phyloP scores from a whole-genome alignment of 2,888 invertebrate species.

The Oxycera nigricornis region DNA sequence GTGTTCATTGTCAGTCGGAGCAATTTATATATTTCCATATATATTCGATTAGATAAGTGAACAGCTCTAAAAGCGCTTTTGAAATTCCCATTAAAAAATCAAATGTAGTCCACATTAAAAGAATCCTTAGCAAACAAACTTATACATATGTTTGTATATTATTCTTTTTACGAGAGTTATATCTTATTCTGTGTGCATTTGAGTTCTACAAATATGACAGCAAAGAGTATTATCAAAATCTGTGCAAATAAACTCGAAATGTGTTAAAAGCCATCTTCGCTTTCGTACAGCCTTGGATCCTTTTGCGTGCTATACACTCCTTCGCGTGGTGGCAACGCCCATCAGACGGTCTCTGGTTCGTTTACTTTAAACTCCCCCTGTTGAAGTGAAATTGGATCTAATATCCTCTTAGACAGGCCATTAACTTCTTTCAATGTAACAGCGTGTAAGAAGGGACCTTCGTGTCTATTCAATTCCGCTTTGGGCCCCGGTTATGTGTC shows the following conservation, averaged over 20 bases:
- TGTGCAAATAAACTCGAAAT: constrained; percentile 10
- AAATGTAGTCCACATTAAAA: too few relatives aligned
- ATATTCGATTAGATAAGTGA: too few relatives aligned
- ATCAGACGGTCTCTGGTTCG: not conserved
- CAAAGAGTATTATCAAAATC: constrained; percentile 12
- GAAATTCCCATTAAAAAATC: too few relatives aligned
- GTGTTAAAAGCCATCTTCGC: not conserved
- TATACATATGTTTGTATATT: too few relatives aligned
- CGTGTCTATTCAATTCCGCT: not conserved
- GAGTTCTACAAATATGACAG: constrained; percentile 3
- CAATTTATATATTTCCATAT: too few relatives aligned
- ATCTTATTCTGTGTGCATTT: not conserved
- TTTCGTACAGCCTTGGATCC: not conserved
- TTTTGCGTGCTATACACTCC: not conserved
- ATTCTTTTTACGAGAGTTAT: too few relatives aligned
- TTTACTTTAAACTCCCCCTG: constrained; percentile 8
- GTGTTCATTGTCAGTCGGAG: too few relatives aligned
- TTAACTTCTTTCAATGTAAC: not conserved
- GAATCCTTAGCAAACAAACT: too few relatives aligned
- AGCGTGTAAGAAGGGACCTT: not conserved
- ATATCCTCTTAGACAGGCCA: constrained; percentile 25
- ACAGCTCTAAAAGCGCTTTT: too few relatives aligned
- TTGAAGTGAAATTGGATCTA: not conserved
- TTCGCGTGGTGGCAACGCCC: not conserved
- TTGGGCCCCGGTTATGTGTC: not conserved